Conservation (phyloP, 1,140 invertebrate species). For the Sminthurinus signatus region DNA sequence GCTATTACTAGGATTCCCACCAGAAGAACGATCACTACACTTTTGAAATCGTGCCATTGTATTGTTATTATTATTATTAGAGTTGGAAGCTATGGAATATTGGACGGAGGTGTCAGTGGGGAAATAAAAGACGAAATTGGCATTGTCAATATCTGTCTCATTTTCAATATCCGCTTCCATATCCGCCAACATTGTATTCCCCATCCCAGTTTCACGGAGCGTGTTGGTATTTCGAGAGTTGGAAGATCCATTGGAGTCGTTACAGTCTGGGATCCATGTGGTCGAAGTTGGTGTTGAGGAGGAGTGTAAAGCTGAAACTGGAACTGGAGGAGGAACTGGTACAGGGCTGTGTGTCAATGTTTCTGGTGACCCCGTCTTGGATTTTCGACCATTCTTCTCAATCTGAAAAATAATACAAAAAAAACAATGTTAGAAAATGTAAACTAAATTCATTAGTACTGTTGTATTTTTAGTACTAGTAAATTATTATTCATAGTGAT, state of each 20-base stretch:
- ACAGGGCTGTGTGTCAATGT: too few species aligned
- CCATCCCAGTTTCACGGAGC: conserved; percentile 1
- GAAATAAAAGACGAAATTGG: conserved; percentile 29
- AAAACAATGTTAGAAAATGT: too few species aligned
- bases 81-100: not conserved
- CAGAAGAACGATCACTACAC: conserved; percentile 13
- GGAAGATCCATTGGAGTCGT: conserved; percentile 38
- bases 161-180: conserved; percentile 16
- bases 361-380: conserved; percentile 1
- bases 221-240: conserved; percentile 40
- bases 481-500: too few species aligned
- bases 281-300: conserved; percentile 2
- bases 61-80: too few species aligned
- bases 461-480: too few species aligned
- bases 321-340: too few species aligned
- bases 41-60: conserved; percentile 7
- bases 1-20: not conserved
- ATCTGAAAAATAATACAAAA: too few species aligned
- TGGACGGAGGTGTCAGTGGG: conserved; percentile 3
- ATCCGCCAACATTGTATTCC: not conserved
- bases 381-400: not conserved
- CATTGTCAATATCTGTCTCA: conserved; percentile 23
- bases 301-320: not conserved
- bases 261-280: conserved; percentile 36
- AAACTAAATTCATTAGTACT: too few species aligned